Percentiles rank a stretch among this genome's conserved stretches.
Conservation (phyloP, 2,797 vertebrate genomes). For the Acanthiza pusilla region DNA sequence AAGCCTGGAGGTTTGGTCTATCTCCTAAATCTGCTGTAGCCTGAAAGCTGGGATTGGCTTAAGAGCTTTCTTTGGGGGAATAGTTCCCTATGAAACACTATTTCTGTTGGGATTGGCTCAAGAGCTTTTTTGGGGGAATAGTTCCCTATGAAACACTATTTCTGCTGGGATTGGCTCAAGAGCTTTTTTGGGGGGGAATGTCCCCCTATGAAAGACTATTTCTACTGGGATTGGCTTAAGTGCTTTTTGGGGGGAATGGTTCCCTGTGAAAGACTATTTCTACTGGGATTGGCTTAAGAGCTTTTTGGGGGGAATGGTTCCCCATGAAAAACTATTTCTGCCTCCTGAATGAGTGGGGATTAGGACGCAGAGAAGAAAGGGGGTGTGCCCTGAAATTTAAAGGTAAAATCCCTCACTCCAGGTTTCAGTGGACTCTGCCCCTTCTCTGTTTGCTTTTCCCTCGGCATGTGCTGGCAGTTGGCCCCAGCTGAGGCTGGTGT, state of each 20-base stretch:
- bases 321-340: neutral
- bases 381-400: neutral
- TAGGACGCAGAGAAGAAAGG: rapidly evolving
- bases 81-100: neutral
- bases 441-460: neutral
- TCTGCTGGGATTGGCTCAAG: neutral
- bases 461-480: rapidly evolving
- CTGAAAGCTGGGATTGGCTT: neutral
- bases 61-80: neutral
- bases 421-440: neutral
- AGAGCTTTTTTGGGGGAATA: neutral
- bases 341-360: neutral
- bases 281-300: neutral
- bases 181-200: neutral
- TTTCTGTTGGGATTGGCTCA: neutral
- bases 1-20: neutral
- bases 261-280: neutral
- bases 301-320: neutral
- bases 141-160: neutral
- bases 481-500: neutral
- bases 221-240: neutral
- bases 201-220: neutral
- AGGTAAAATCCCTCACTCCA: neutral
- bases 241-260: neutral
- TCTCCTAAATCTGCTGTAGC: neutral